Percentiles rank a stretch among this genome's conserved stretches.
These are phyloP conservation scores for Mastomys natalensis DNA, from an alignment of 2,113 vertebrate genomes.

Conservation along the genomic window DNA sequence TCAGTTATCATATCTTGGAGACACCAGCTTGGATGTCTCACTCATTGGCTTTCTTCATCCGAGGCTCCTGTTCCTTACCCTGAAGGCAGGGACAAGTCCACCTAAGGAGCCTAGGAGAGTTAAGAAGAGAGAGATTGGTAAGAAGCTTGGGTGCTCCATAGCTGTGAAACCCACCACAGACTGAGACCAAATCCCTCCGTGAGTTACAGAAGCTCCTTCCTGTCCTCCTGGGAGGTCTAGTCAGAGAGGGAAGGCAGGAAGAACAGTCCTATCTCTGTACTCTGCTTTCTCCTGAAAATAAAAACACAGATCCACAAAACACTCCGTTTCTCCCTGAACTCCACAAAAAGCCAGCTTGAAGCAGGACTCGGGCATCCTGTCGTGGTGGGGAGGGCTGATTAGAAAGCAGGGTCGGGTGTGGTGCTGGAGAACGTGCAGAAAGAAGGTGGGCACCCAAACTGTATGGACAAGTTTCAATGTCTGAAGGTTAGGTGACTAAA, in stretches of 20 bases:
- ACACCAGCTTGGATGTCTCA: neutral
- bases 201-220: neutral
- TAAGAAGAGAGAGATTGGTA: neutral
- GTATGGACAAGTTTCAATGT: neutral
- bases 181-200: neutral
- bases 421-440: neutral
- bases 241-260: neutral
- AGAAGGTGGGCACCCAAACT: neutral
- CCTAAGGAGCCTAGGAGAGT: neutral
- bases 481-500: neutral
- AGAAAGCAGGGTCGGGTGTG: neutral
- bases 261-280: neutral
- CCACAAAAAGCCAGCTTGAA: neutral
- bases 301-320: neutral
- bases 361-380: fast-evolving
- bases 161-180: neutral
- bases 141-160: neutral
- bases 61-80: neutral
- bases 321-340: neutral
- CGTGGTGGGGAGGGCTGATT: no score
- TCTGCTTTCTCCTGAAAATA: neutral
- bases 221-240: fast-evolving
- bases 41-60: neutral
- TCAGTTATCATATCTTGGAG: neutral
- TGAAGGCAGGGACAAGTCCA: neutral